Evolutionary conservation across 2,113 vertebrate species (phyloP), one percentile per base, ranked within the genome.

Genomic region (Phylloscopus whistleri): DNA sequence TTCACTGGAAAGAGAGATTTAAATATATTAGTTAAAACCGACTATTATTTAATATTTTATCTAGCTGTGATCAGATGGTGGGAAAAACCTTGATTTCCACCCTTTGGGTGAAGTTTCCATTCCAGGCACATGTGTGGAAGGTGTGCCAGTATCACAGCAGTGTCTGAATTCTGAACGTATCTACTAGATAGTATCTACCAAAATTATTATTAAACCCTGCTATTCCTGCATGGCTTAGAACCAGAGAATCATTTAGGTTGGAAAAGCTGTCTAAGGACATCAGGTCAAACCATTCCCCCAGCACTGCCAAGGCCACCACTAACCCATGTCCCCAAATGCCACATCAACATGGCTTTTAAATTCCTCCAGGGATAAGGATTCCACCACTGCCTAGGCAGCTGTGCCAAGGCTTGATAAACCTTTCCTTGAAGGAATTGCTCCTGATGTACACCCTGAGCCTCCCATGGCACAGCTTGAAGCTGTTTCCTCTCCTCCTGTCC

Each of bases 1-100:
- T 96, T 88, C 69, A 76, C 58, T 90, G 80, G 66, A 90, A 93
- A 96, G 56, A 82, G 52, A 77, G 21, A 66, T 82, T 84, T 95
- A 92, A 97, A 90, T 31, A 76, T 56, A 81, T 89, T 77, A 58
- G 20, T 37, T 79, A 27, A 55, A 49, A 69, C 7, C 28, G 84
- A 8, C 33, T 76, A 6, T 78, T 67, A 55, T 5, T 27, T 74
- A 92, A 91, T 62, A 58, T 80, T 84, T 94, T 63, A 51, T 30
- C 49, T 79, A 30, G 19, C n/a, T 84, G 30, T 74, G 51, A 56
- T 74, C n/a, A 70, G 60, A 48, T 82, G 48, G 74, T 83, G 39
- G 44, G 28, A 30, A 56, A 80, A 58, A 16, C 6, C 6, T 41
- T 37, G 21, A 14, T 51, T 51, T 58, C 31, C 26, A 1, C 31